Percentiles rank a stretch among this genome's conserved stretches.
Evolutionary conservation across 2,797 vertebrate genomes (phyloP).

Genomic region (Syngnathus rostellatus): DNA sequence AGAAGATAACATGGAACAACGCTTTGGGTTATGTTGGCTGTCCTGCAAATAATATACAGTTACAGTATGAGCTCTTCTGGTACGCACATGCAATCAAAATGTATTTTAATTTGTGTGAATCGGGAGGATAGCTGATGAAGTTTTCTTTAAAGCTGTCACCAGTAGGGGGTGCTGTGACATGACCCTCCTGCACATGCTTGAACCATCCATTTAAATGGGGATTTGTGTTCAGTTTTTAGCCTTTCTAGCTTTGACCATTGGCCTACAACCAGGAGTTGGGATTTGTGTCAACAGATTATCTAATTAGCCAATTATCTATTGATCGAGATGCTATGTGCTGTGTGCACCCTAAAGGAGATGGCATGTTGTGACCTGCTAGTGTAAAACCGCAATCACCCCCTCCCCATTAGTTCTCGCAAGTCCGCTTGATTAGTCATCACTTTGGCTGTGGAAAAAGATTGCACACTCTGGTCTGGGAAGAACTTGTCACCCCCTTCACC

Average conservation of each 20-base stretch:
- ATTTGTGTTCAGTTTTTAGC: background rate
- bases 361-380: constrained; percentile 66
- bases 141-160: constrained; percentile 25
- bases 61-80: background rate
- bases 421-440: constrained; percentile 62
- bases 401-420: constrained; percentile 61
- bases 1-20: constrained; percentile 14
- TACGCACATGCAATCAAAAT: background rate
- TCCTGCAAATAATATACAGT: background rate
- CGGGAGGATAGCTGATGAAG: background rate
- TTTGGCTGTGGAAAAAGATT: constrained; percentile 39
- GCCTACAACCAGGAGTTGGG: background rate
- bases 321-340: constrained; percentile 41
- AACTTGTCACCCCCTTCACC: constrained; percentile 24
- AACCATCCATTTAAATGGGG: background rate
- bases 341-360: constrained; percentile 43
- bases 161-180: constrained; percentile 68
- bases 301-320: constrained; percentile 31
- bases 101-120: background rate
- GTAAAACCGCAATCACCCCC: constrained; percentile 57
- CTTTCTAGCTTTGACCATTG: background rate
- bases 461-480: constrained; percentile 49
- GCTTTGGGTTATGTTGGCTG: background rate
- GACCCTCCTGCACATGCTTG: background rate
- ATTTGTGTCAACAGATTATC: background rate